Evolutionary conservation across 2,113 vertebrate species (phyloP).

Genomic region (Canis aureus): DNA sequence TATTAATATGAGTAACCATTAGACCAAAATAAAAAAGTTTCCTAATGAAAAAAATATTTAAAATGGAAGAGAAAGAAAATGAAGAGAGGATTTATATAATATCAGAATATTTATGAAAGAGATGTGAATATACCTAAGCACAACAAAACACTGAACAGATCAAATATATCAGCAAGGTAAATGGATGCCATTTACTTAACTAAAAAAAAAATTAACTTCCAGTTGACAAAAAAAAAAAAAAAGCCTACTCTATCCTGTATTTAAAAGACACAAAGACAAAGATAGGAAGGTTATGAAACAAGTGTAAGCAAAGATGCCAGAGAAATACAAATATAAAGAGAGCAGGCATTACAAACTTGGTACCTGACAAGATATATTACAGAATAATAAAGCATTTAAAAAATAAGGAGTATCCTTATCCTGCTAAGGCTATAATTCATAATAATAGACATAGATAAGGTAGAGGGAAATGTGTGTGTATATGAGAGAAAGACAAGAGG

Average conservation of each 20-base stretch:
- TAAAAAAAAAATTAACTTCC: not conserved
- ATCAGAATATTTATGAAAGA: not conserved
- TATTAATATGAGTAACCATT: not conserved
- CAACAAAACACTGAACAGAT: not conserved
- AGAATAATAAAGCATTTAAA: not conserved
- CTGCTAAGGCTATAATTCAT: not conserved
- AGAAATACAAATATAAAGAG: not conserved
- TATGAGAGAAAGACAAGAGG: not conserved
- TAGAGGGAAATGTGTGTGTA: not conserved
- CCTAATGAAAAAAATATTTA: not conserved
- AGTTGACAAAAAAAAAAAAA: not conserved
- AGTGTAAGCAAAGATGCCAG: not conserved
- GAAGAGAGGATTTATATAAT: not conserved
- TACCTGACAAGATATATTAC: not conserved
- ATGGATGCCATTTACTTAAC: not conserved
- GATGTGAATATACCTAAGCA: not conserved
- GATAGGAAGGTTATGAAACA: not conserved
- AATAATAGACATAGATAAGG: not conserved
- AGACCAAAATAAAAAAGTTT: not conserved
- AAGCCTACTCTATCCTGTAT: not conserved
- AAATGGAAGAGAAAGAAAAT: not conserved
- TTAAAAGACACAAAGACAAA: not conserved
- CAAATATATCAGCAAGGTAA: not conserved
- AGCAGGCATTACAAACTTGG: not conserved
- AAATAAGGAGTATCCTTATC: not conserved